phyloP scores from a whole-genome alignment of 2,113 vertebrate genomes.

The Athene cunicularia region DNA sequence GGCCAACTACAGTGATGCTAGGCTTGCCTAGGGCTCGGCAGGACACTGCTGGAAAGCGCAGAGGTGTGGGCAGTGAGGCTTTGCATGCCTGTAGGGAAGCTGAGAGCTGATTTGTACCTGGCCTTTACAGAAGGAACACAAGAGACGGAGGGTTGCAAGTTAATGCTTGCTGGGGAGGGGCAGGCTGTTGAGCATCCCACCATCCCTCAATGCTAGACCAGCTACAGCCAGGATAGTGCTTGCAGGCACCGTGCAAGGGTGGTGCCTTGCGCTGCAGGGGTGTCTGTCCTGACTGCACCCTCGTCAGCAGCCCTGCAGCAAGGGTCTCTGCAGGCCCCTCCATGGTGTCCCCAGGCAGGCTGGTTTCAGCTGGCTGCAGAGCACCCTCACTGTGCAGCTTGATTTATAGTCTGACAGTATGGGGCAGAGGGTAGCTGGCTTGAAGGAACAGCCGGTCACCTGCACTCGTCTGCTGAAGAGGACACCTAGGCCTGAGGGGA shows the following conservation, averaged over 20 bases:
- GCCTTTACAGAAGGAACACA: not conserved
- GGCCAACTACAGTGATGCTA: not conserved
- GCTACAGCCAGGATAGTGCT: not conserved
- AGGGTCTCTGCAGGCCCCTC: not conserved
- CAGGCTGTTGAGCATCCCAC: not conserved
- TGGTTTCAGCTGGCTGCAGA: not conserved
- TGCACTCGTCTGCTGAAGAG: not conserved
- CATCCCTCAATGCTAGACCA: too few relatives aligned
- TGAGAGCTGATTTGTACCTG: not conserved
- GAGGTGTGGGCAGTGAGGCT: not conserved
- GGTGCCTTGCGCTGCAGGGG: not conserved
- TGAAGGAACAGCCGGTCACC: not conserved
- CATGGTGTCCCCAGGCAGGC: not conserved
- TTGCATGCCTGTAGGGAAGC: fast-evolving
- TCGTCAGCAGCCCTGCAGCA: not conserved
- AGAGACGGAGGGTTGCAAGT: not conserved
- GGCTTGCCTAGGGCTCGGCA: not conserved
- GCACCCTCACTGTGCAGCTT: not conserved
- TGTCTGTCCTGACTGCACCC: not conserved
- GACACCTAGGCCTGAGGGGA: not conserved
- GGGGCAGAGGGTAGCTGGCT: not conserved
- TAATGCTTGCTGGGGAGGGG: not conserved
- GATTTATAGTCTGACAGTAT: not conserved
- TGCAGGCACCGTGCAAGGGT: too few relatives aligned
- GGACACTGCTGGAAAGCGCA: not conserved